Conservation (phyloP, 2,113 vertebrate species). For the Murina feae region DNA sequence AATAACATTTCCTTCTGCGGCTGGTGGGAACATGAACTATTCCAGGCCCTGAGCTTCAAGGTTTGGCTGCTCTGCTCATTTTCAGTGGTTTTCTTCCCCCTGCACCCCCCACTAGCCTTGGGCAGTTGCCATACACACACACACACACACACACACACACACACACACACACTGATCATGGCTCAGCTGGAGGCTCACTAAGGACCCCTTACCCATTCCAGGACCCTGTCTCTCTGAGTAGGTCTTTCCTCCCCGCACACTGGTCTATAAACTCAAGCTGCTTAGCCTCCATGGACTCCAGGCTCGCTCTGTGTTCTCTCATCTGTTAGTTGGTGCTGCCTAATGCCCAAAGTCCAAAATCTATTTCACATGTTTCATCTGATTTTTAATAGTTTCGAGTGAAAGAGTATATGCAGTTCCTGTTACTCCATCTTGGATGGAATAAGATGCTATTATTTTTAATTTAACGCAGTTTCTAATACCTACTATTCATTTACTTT, state of each 20-base stretch:
- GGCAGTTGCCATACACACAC: not conserved
- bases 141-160: not conserved
- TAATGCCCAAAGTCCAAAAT: not conserved
- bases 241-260: not conserved
- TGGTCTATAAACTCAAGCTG: not conserved
- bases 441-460: not conserved
- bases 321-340: not conserved
- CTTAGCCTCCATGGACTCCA: not conserved
- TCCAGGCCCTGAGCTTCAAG: not conserved
- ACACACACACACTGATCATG: not conserved
- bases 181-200: not conserved
- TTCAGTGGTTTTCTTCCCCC: not conserved
- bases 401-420: not conserved
- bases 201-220: not conserved
- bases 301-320: not conserved
- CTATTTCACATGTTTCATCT: not conserved
- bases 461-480: not conserved
- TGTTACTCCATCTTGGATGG: not conserved
- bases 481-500: not conserved
- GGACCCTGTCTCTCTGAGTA: not conserved
- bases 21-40: not conserved
- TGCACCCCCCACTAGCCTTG: not conserved
- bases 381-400: not conserved
- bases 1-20: not conserved
- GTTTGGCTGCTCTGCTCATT: not conserved